Base-by-base conservation (phyloP, 2,113 vertebrate genomes). In the Delphinapterus leucas region DNA sequence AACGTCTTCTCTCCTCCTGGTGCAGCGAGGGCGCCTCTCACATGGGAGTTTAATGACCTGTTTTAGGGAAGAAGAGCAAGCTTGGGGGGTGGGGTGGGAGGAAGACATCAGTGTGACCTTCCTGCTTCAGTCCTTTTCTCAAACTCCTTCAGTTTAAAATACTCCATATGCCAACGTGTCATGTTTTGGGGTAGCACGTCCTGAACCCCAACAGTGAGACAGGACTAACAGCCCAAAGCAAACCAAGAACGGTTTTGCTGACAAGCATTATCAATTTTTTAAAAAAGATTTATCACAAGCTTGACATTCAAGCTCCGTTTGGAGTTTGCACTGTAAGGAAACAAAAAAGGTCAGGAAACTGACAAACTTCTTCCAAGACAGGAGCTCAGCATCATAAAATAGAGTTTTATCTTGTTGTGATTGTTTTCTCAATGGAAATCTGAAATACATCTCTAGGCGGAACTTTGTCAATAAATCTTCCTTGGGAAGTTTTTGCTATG, bases 11-110 rank as follows among this genome's bases (percentile, higher is more conserved):
- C 28, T 36, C 18, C 15, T 82, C 65, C 65, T 4, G 25, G 6
- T 3, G 3, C 41, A 1, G 10, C 20, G 3, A 38, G 12, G 8
- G 20, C 12, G 3, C 15, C 6, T 21, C 15, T n/a, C 53, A 10
- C 2, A 0, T 21, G 79, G 20, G 6, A 5, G 13, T 67, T 20
- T 53, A 12, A 8, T 25, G 20, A 77, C 70, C 36, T 25, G 10
- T 26, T 26, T 53, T 36, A 17, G 10, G 26, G 4, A 6, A 63
- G 18, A 26, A 44, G 65, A 25, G 49, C 0, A 1, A 58, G n/a
- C 17, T 31, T 2, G 0, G 3, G 0, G 20, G 49, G 33, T 12
- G 26, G 28, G 2, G 55, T 33, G 53, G 47, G 10, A 5, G 13
- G 25, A 74, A 13, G 7, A 6, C 2, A 1, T 55, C 33, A 12